Evolutionary conservation across 30 jellyfish, hydroid and myxozoan species (phyloP).

Genomic region (Hydractinia echinata): DNA sequence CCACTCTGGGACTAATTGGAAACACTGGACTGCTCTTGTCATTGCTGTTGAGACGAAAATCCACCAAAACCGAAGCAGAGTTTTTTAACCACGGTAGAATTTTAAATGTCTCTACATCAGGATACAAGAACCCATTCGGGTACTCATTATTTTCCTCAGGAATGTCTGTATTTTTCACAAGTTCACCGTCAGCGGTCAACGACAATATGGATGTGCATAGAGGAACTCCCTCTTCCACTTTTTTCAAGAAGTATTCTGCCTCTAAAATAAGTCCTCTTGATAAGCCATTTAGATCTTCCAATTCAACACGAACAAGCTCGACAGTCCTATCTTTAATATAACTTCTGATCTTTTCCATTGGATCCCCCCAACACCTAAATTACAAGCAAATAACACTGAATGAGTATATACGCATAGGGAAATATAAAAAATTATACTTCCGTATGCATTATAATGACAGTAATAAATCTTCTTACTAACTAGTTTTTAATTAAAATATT

Average conservation of each 20-base stretch:
- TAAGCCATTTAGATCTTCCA: conserved; percentile 25
- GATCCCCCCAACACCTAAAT: too few species aligned
- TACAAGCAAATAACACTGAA: too few species aligned
- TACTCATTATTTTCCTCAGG: conserved; percentile 7
- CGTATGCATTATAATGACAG: too few species aligned
- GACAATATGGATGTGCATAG: not conserved
- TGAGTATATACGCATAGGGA: too few species aligned
- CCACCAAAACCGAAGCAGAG: conserved; percentile 13
- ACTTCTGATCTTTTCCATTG: too few species aligned
- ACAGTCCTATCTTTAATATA: not conserved
- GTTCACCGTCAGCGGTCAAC: not conserved
- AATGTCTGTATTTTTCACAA: not conserved
- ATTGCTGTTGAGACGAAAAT: not conserved
- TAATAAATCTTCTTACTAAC: too few species aligned
- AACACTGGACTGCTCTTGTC: not conserved
- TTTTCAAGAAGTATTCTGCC: conserved; percentile 3
- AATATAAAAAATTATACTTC: too few species aligned
- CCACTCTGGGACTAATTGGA: conserved; percentile 2
- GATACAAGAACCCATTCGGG: conserved; percentile 6
- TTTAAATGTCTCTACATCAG: conserved; percentile 16
- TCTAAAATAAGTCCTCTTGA: conserved; percentile 19
- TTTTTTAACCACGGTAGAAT: conserved; percentile 21
- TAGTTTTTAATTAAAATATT: too few species aligned
- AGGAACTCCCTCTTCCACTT: conserved; percentile 6
- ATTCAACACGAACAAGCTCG: conserved; percentile 7